Evolutionary conservation across 1,140 invertebrate genomes (phyloP).

Genomic region (Aphelenchoides besseyi): DNA sequence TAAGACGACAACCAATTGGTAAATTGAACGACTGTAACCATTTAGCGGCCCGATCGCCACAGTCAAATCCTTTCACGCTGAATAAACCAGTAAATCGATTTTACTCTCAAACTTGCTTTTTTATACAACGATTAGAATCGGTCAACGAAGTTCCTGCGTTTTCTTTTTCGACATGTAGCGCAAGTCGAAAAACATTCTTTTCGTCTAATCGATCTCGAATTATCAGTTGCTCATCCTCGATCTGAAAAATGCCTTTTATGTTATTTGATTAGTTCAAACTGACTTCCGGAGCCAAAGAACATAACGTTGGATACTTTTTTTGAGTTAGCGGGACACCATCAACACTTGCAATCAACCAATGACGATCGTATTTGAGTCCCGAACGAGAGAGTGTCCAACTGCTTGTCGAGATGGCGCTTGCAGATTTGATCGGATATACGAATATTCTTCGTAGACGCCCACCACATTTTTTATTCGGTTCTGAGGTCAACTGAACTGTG

Average conservation of each 20-base stretch:
- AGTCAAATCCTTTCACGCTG: slow-evolving; percentile 74
- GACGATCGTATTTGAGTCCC: slow-evolving; percentile 81
- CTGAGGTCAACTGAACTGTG: not conserved
- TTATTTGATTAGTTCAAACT: slow-evolving; percentile 1
- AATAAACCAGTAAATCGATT: not conserved
- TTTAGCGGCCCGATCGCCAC: slow-evolving; percentile 70
- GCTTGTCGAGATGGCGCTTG: slow-evolving; percentile 72
- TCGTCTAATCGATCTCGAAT: slow-evolving; percentile 37
- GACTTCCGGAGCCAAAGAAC: slow-evolving; percentile 72
- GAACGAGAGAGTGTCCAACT: slow-evolving; percentile 73
- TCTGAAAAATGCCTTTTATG: too few relatives aligned
- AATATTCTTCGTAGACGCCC: slow-evolving; percentile 70
- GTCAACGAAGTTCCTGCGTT: slow-evolving; percentile 7
- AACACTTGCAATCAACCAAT: slow-evolving; percentile 83
- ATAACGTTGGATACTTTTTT: slow-evolving; percentile 77
- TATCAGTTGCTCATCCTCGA: slow-evolving; percentile 56
- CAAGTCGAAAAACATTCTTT: slow-evolving; percentile 53
- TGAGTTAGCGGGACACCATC: slow-evolving; percentile 79
- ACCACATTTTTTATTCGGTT: not conserved
- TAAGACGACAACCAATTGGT: slow-evolving; percentile 9
- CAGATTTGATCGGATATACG: slow-evolving; percentile 91
- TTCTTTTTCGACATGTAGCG: slow-evolving; percentile 62
- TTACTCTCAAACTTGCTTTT: slow-evolving; percentile 5
- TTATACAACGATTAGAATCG: not conserved
- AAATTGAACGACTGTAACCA: slow-evolving; percentile 72